Conservation (phyloP, 2,113 vertebrate species). For the Sander lucioperca region DNA sequence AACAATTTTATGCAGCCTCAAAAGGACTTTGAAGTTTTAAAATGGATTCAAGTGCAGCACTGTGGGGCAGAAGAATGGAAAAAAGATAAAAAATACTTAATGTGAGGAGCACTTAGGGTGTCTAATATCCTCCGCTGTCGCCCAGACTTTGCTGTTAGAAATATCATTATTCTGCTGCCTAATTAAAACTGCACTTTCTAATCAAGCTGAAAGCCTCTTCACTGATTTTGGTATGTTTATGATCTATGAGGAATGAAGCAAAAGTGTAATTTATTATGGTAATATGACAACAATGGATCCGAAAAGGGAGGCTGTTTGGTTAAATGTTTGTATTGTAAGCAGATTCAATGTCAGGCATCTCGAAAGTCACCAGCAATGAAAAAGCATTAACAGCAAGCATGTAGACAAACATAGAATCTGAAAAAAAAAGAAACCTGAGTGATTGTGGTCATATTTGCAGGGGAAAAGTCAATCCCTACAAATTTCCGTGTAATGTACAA, state of each 20-base stretch:
- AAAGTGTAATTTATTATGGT: background rate
- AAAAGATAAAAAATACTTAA: background rate
- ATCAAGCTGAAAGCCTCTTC: background rate
- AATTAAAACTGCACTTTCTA: conserved; percentile 16
- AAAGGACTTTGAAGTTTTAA: conserved; percentile 28
- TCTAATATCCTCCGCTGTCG: background rate
- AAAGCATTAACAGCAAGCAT: background rate
- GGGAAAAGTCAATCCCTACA: too few relatives aligned
- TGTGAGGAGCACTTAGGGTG: background rate
- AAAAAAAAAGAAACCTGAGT: background rate
- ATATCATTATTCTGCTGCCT: conserved; percentile 2
- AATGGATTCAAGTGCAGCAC: conserved; percentile 17
- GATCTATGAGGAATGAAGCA: background rate
- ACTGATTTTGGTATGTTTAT: background rate
- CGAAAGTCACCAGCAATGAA: background rate
- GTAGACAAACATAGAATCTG: background rate
- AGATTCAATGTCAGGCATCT: background rate
- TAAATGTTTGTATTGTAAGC: background rate
- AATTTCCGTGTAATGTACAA: too few relatives aligned
- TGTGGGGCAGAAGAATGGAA: background rate
- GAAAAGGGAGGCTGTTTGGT: background rate
- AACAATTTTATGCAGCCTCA: background rate
- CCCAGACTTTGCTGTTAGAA: conserved; percentile 9
- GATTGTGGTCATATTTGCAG: too few relatives aligned
- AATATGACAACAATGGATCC: background rate